Percentiles rank a stretch among this genome's conserved stretches.
Conservation (phyloP, 2,888 invertebrate genomes). For the Acronicta leporina region DNA sequence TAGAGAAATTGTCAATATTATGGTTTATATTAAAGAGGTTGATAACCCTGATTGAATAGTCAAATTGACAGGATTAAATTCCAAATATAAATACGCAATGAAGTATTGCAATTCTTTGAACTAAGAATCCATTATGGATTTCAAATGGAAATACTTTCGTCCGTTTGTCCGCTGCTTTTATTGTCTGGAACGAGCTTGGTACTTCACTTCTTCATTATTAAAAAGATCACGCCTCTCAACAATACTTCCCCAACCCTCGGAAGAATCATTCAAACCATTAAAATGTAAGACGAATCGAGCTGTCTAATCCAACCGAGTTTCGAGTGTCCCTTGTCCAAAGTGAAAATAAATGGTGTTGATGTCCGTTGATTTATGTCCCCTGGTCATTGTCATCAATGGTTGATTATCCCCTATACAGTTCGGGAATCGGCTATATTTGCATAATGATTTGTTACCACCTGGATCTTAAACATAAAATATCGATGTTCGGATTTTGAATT, state of each 20-base stretch:
- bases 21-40: conserved; percentile 29
- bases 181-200: conserved; percentile 18
- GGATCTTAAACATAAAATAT: conserved; percentile 21
- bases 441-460: conserved; percentile 71
- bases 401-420: conserved; percentile 59
- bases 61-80: neutral
- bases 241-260: conserved; percentile 22
- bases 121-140: neutral
- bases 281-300: conserved; percentile 78
- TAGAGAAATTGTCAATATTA: conserved; percentile 48
- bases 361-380: conserved; percentile 73
- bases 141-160: neutral
- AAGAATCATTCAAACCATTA: conserved; percentile 49
- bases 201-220: conserved; percentile 53
- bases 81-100: conserved; percentile 1
- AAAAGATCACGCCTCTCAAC: conserved; percentile 56
- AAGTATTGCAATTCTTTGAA: neutral
- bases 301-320: conserved; percentile 81
- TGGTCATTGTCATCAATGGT: conserved; percentile 63
- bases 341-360: conserved; percentile 74
- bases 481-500: conserved; percentile 39
- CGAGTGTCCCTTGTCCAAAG: conserved; percentile 72
- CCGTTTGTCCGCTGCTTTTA: conserved; percentile 14
- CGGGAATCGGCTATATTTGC: conserved; percentile 65
- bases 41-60: conserved; percentile 17